Evolutionary conservation across 1,140 invertebrate genomes (phyloP).

Genomic region (Panagrolaimus sp.): DNA sequence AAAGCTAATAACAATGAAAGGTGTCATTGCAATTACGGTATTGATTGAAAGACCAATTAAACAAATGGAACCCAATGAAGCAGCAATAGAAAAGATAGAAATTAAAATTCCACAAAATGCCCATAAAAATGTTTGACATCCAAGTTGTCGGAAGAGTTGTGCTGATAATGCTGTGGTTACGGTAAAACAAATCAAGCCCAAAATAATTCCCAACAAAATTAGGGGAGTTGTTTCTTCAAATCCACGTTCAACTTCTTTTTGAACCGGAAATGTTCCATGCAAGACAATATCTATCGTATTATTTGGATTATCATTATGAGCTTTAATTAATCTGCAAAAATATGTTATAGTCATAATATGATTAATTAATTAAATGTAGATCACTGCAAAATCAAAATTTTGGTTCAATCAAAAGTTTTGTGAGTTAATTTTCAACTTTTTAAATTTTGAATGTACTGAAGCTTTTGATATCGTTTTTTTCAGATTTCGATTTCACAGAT

Average conservation of each 20-base stretch:
- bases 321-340: not conserved
- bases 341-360: not conserved
- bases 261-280: not conserved
- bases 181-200: not conserved
- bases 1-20: slow-evolving; percentile 1
- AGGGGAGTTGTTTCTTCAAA: not conserved
- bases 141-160: not conserved
- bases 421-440: too few species aligned
- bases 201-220: not conserved
- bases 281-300: not conserved
- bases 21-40: not conserved
- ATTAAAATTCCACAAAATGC: slow-evolving; percentile 1
- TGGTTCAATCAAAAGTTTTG: too few species aligned
- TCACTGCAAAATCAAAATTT: too few species aligned
- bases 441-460: too few species aligned
- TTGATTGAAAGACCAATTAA: not conserved
- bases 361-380: too few species aligned
- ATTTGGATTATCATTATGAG: not conserved
- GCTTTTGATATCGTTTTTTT: too few species aligned
- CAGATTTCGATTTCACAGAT: too few species aligned
- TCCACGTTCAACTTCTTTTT: not conserved
- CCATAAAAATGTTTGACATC: not conserved
- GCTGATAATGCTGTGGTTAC: not conserved
- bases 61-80: not conserved
- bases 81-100: not conserved